Evolutionary conservation across 2,888 invertebrate species (phyloP), one percentile per base, ranked within the genome.

Genomic region (Aromia moschata): DNA sequence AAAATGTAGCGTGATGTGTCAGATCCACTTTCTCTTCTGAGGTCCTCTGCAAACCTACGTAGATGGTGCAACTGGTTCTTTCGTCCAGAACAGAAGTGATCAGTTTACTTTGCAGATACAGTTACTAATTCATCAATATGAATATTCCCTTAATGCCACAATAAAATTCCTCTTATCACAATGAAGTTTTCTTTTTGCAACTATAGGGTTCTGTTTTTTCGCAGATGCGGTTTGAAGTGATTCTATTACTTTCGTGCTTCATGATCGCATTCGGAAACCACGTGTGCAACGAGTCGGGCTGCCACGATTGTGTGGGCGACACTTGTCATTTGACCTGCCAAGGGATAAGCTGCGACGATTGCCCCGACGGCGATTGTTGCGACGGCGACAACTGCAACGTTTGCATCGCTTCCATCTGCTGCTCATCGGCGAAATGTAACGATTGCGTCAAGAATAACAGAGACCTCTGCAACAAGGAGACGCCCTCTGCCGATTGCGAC

Each of bases 301-400:
- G 47, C 5, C 18, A 47, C 17, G 47, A 47, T 3, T 47, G 47
- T 47, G 10, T 36, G 11, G 47, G 7, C 7, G 5, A 47, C 10
- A 18, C 17, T 11, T 47, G 47, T 16, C 36, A 47, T 20, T 36
- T 47, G 14, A 36, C 47, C 2, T 47, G 47, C 14, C 47, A 47
- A 14, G 47, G 47, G 4, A 16, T 25, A 3, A 30, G 1, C 3
- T 52, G 52, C 12, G 11, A 10, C 10, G 31, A 2, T 14, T 52
- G 52, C 15, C 52, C 52, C 9, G 41, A 16, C 17, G 52, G 52
- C 18, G 30, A 52, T 12, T 52, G 52, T 16, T 52, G 52, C n/a
- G 12, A 52, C 12, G 41, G 41, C 9, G 18, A 31, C 1, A 52
- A 52, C 16, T 52, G 52, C 25, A 52, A 52, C 31, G 33, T 31